Base-by-base conservation (phyloP, 64 coral and sea anemone species). In the Montipora foliosa region DNA sequence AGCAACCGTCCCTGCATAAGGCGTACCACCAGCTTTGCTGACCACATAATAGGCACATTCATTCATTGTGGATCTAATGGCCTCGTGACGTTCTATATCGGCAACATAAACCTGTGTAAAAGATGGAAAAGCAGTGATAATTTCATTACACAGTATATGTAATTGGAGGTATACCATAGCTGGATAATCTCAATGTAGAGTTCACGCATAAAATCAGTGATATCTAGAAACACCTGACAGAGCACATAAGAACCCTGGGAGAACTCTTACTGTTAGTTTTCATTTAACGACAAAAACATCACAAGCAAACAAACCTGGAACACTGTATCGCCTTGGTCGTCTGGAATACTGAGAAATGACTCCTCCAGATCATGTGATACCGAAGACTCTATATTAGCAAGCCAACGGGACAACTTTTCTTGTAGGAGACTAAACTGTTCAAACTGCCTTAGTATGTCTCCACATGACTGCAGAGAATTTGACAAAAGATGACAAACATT, bases 71-170 rank as follows among this genome's bases (percentile, higher is more conserved):
- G 94, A 92, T 44, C 97, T 92, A n/a, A 83, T 76, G 3, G 74
- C 73, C 52, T 99, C 97, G 72, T 94, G 97, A 87, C 95, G 62
- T 53, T 99, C 97, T 21, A 99, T 99, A 64, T 99, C 97, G 5
- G 82, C 92, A 17, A 96, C 92, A 19, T 99, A 99, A 49, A 96
- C 97, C 95, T 99, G 61, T 79, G 53, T 51, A 70, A 59, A 49
- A 79, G 1, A 67, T 47, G 5, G 8, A 8, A 47, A 58, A 15
- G 10, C 6, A 14, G 62, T 8, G 12, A 67, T 67, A 17, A 14
- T 83, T 14, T 53, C 12, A 19, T 83, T 8, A 57, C 80, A 14
- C n/a, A 37, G 37, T 37, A 37, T 0, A 37, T 37, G 37, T 37
- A 37, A 37, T 37, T 37, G 37, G 37, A 37, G 37, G 1, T 37